Percentiles rank a stretch among this genome's conserved stretches.
phyloP scores from a whole-genome alignment of 2,113 vertebrate species.

The Riparia riparia region DNA sequence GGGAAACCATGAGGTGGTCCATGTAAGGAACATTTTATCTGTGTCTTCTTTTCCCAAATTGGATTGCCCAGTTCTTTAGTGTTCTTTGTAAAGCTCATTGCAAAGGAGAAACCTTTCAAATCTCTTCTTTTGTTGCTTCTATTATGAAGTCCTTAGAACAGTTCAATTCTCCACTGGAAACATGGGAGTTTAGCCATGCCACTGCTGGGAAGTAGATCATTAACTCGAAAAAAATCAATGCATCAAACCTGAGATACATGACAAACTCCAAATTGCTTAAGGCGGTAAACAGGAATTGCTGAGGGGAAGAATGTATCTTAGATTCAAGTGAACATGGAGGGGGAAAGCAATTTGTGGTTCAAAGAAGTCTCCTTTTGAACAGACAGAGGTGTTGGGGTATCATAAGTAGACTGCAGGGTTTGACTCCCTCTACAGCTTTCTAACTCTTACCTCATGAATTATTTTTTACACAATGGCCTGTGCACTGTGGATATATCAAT shows the following conservation, averaged over 20 bases:
- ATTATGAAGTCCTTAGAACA: not conserved
- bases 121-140: not conserved
- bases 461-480: not conserved
- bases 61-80: not conserved
- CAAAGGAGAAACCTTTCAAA: not conserved
- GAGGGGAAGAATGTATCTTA: not conserved
- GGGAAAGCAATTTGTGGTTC: not conserved
- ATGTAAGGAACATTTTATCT: not conserved
- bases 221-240: not conserved
- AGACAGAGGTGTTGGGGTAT: not conserved
- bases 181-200: not conserved
- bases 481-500: not conserved
- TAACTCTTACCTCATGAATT: not conserved
- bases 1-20: not conserved
- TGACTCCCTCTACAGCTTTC: not conserved
- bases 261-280: not conserved
- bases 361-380: not conserved
- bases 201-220: not conserved
- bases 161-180: not conserved
- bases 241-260: not conserved
- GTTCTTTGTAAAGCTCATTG: not conserved
- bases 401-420: not conserved
- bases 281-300: not conserved
- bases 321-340: not conserved
- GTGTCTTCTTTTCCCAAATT: not conserved